phyloP scores from a whole-genome alignment of 2,888 invertebrate species.

The Stenolophus ochropezus region DNA sequence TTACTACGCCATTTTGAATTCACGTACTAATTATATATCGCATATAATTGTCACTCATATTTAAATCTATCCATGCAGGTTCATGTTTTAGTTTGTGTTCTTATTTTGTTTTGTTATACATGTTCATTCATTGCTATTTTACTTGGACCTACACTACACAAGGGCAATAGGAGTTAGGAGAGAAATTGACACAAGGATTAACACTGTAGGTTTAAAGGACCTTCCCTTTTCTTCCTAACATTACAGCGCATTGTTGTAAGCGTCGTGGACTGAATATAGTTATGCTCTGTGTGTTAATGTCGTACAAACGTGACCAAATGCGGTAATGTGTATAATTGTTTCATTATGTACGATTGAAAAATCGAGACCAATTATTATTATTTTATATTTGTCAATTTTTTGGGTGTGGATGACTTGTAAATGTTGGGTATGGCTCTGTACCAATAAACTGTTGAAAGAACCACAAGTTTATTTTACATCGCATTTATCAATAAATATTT shows the following conservation, averaged over 20 bases:
- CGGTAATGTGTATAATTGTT: conserved; percentile 50
- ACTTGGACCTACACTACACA: conserved; percentile 40
- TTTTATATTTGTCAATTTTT: conserved; percentile 53
- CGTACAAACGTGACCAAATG: conserved; percentile 58
- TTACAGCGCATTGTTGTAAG: conserved; percentile 30
- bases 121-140: conserved; percentile 38
- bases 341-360: conserved; percentile 56
- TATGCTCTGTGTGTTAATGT: conserved; percentile 49
- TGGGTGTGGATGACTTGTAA: conserved; percentile 65
- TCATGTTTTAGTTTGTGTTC: conserved; percentile 52
- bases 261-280: conserved; percentile 47
- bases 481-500: conserved; percentile 35
- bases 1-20: conserved; percentile 49
- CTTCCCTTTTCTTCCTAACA: conserved; percentile 36
- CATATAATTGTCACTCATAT: conserved; percentile 51
- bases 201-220: conserved; percentile 19
- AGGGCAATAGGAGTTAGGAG: conserved; percentile 46
- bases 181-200: too few species aligned
- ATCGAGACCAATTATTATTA: conserved; percentile 57
- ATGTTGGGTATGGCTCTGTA: conserved; percentile 72
- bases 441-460: conserved; percentile 65
- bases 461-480: conserved; percentile 43
- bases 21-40: conserved; percentile 56
- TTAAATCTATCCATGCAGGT: conserved; percentile 49
- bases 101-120: conserved; percentile 50